These are phyloP conservation scores for Oligia strigilis DNA, from an alignment of 2,888 invertebrate genomes.

Conservation along the genomic window DNA sequence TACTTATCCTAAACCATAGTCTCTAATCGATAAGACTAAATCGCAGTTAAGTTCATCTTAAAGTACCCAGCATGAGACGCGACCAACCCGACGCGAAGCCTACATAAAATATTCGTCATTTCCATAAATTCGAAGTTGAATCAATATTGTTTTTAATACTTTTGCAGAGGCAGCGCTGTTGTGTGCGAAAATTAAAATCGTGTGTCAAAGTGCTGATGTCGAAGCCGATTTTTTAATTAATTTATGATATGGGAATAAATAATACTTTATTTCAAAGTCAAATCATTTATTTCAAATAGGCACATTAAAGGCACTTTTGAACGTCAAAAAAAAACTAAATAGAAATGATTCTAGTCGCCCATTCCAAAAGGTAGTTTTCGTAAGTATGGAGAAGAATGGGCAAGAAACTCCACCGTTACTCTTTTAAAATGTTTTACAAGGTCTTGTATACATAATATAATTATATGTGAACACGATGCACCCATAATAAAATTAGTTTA, in stretches of 20 bases:
- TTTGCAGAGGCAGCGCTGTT: not conserved
- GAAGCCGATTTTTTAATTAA: not conserved
- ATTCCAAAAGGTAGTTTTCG: too few relatives aligned
- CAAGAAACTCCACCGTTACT: too few relatives aligned
- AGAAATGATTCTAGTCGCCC: too few relatives aligned
- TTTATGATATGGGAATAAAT: not conserved
- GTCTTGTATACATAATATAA: too few relatives aligned
- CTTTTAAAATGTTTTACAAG: too few relatives aligned
- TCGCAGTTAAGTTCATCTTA: not conserved
- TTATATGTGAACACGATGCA: too few relatives aligned
- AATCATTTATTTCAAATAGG: too few relatives aligned
- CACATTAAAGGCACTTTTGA: too few relatives aligned
- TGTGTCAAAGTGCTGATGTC: not conserved
- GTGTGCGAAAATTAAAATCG: slow-evolving; percentile 10
- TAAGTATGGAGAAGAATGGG: too few relatives aligned
- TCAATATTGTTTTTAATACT: slow-evolving; percentile 27
- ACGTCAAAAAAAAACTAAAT: too few relatives aligned
- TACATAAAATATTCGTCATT: not conserved
- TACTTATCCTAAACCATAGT: not conserved
- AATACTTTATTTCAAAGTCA: too few relatives aligned
- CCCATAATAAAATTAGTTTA: too few relatives aligned
- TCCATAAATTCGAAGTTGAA: not conserved
- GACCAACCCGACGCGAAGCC: not conserved
- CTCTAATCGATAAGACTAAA: not conserved
- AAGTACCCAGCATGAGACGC: not conserved